phyloP scores from a whole-genome alignment of 2,113 vertebrate species.

The Scomber japonicus region DNA sequence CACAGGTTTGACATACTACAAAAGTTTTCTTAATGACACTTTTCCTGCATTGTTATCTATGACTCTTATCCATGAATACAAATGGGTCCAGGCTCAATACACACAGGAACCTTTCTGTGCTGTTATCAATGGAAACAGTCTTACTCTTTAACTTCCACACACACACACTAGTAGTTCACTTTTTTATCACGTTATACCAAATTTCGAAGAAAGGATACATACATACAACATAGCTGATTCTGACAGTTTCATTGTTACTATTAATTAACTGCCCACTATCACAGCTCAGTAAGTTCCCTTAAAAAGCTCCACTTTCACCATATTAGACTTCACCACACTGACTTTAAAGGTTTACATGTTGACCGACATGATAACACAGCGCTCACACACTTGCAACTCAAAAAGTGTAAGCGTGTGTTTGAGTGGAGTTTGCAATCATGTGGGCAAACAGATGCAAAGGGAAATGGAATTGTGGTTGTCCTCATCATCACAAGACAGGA shows the following conservation, averaged over 20 bases:
- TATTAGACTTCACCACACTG: neutral
- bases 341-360: neutral
- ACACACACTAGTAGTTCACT: slow-evolving; percentile 24
- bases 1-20: slow-evolving; percentile 26
- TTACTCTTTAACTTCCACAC: slow-evolving; percentile 50
- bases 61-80: slow-evolving; percentile 65
- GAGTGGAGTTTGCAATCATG: no score
- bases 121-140: slow-evolving; percentile 81
- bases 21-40: slow-evolving; percentile 45
- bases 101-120: slow-evolving; percentile 53
- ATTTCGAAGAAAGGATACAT: neutral
- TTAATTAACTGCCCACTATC: neutral
- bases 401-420: neutral
- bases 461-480: slow-evolving; percentile 19
- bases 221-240: neutral
- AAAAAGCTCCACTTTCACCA: neutral
- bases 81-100: slow-evolving; percentile 61
- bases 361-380: no score
- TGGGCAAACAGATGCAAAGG: neutral
- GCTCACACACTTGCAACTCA: neutral
- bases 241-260: neutral
- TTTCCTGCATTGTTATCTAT: slow-evolving; percentile 59
- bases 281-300: neutral
- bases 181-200: neutral
- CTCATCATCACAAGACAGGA: slow-evolving; percentile 33